phyloP scores from a whole-genome alignment of 1,140 invertebrate genomes.

The Drosophila leontia region DNA sequence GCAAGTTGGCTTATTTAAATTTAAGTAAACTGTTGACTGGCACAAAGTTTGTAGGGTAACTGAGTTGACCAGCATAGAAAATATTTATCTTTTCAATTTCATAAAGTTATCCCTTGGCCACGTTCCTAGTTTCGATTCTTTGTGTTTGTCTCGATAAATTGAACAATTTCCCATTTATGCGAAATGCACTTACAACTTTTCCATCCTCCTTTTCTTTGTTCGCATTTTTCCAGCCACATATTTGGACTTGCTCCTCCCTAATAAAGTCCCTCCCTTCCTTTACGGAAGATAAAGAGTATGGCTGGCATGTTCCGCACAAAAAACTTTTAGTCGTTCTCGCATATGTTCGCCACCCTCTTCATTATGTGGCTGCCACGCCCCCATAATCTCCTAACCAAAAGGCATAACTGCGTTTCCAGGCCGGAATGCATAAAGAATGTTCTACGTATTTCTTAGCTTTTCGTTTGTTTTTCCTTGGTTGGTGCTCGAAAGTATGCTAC shows the following conservation, averaged over 20 bases:
- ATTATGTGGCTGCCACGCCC: conserved; percentile 48
- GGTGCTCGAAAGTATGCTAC: conserved; percentile 35
- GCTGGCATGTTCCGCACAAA: conserved; percentile 55
- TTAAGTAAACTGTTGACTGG: conserved; percentile 5
- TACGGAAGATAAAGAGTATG: conserved; percentile 59
- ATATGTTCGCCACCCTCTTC: conserved; percentile 15
- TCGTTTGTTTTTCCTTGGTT: conserved; percentile 30
- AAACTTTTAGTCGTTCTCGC: conserved; percentile 33
- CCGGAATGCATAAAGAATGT: conserved; percentile 59
- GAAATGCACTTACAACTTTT: conserved; percentile 74
- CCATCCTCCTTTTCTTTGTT: conserved; percentile 3
- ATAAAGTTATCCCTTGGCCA: conserved; percentile 48
- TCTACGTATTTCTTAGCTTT: conserved; percentile 24
- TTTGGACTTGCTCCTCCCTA: conserved; percentile 39
- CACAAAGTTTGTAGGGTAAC: conserved; percentile 21
- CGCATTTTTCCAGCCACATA: conserved; percentile 2
- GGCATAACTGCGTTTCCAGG: conserved; percentile 42
- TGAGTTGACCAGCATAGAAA: conserved; percentile 54
- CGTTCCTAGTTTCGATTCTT: conserved; percentile 37
- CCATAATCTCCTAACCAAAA: conserved; percentile 2
- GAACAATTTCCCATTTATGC: conserved; percentile 75
- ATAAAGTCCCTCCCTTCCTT: conserved; percentile 54
- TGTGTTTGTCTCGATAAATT: conserved; percentile 64
- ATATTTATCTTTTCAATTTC: conserved; percentile 73
- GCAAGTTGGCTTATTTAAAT: conserved; percentile 33